These are phyloP conservation scores for Athene cunicularia DNA, from an alignment of 2,113 vertebrate genomes.

Conservation along the genomic window DNA sequence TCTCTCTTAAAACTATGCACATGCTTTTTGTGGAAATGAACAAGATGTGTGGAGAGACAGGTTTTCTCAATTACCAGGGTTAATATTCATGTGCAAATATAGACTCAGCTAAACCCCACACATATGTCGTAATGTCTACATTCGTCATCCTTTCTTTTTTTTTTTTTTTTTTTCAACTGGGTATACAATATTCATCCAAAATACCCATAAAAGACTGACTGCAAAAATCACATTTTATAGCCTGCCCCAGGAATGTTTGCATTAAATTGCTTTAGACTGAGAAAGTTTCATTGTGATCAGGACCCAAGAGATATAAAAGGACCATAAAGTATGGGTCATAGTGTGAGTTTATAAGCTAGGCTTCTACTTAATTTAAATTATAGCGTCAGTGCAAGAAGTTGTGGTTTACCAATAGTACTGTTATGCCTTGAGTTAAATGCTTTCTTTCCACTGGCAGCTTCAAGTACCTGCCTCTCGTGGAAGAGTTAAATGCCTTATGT, in stretches of 20 bases:
- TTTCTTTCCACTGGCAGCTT: slow-evolving; percentile 23
- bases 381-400: slow-evolving; percentile 56
- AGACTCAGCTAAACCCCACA: slow-evolving; percentile 61
- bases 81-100: slow-evolving; percentile 72
- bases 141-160: slow-evolving; percentile 61
- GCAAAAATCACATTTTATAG: slow-evolving; percentile 71
- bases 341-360: slow-evolving; percentile 71
- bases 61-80: slow-evolving; percentile 54
- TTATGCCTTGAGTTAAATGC: slow-evolving; percentile 55
- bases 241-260: slow-evolving; percentile 68
- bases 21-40: slow-evolving; percentile 55
- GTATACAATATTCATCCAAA: slow-evolving; percentile 63
- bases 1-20: slow-evolving; percentile 62
- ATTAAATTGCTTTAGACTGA: slow-evolving; percentile 70
- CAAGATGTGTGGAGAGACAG: slow-evolving; percentile 50
- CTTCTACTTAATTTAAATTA: slow-evolving; percentile 77
- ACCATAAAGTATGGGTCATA: slow-evolving; percentile 70
- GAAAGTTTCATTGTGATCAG: slow-evolving; percentile 74
- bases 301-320: slow-evolving; percentile 70
- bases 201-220: slow-evolving; percentile 72
- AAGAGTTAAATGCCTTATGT: slow-evolving; percentile 58
- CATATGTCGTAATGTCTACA: slow-evolving; percentile 68
- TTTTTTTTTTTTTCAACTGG: slow-evolving; percentile 57
- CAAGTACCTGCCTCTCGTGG: background rate
- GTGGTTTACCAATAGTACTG: slow-evolving; percentile 61